A percentile compares a stretch with the other conserved stretches of the same genome.
Conservation (phyloP, 2,888 invertebrate genomes). For the Dryococelus australis region DNA sequence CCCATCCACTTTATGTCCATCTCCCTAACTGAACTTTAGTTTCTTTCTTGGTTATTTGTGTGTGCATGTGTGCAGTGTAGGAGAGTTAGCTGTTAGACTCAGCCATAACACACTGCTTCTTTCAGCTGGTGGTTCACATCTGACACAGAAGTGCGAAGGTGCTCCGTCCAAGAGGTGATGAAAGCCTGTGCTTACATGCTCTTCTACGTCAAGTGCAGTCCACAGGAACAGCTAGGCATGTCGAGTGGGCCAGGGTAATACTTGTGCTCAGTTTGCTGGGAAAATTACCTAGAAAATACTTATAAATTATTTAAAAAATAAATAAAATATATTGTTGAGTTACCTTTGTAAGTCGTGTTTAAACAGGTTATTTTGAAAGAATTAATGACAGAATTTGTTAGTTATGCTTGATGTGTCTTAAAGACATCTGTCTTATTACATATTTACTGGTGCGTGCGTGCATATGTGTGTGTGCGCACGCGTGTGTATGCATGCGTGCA, state of each 20-base stretch:
- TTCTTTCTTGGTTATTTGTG: too few relatives aligned
- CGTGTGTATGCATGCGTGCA: too few relatives aligned
- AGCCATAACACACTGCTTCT: background rate
- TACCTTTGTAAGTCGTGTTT: background rate
- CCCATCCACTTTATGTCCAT: too few relatives aligned
- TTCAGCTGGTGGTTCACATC: constrained; percentile 43
- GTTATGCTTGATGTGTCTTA: too few relatives aligned
- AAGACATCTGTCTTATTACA: too few relatives aligned
- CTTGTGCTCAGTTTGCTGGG: background rate
- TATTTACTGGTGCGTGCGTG: too few relatives aligned
- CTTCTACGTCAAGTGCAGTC: constrained; percentile 67
- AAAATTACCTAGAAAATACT: background rate
- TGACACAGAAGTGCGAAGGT: constrained; percentile 70
- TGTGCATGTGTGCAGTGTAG: too few relatives aligned
- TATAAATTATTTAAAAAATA: background rate
- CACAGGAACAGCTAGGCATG: background rate
- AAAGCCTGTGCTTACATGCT: constrained; percentile 90
- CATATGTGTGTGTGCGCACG: too few relatives aligned
- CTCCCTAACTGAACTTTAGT: too few relatives aligned
- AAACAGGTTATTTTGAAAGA: background rate
- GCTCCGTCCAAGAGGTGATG: constrained; percentile 81
- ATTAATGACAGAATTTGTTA: too few relatives aligned
- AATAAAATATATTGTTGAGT: background rate
- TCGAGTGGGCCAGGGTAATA: background rate
- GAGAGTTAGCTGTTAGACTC: too few relatives aligned